These are phyloP conservation scores for Drosophila lowei DNA, from an alignment of 1,140 invertebrate genomes.

Conservation along the genomic window DNA sequence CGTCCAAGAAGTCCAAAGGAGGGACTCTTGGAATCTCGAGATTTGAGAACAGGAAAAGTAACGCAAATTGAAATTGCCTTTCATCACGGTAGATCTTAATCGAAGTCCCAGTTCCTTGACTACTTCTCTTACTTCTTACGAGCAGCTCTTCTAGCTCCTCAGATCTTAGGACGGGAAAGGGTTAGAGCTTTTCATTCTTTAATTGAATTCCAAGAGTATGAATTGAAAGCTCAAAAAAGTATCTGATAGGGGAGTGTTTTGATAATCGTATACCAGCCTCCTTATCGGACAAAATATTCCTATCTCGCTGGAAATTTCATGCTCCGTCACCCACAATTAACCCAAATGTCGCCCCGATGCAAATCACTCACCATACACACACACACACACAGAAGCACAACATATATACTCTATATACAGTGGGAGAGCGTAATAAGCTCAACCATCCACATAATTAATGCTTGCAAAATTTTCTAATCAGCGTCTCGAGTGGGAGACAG, in stretches of 20 bases:
- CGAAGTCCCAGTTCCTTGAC: no score
- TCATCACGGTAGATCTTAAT: no score
- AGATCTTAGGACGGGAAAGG: no score
- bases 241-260: constrained; percentile 24
- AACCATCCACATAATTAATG: constrained; percentile 46
- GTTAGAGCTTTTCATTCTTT: constrained; percentile 4
- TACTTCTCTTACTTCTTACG: no score
- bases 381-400: constrained; percentile 3
- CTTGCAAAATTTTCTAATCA: constrained; percentile 34
- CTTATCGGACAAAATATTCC: constrained; percentile 23
- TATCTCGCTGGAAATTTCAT: constrained; percentile 36
- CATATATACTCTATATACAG: constrained; percentile 17
- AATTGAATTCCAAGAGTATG: constrained; percentile 5
- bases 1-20: no score
- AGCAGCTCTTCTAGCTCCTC: background rate
- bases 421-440: constrained; percentile 27
- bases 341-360: constrained; percentile 52
- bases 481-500: background rate
- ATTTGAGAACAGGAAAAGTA: no score
- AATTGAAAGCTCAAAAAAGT: constrained; percentile 29
- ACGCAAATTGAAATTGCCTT: no score
- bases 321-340: constrained; percentile 62
- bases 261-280: constrained; percentile 29
- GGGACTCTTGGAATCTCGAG: no score
- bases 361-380: constrained; percentile 32